Conservation (phyloP, 2,888 invertebrate genomes). For the Corythucha ciliata region DNA sequence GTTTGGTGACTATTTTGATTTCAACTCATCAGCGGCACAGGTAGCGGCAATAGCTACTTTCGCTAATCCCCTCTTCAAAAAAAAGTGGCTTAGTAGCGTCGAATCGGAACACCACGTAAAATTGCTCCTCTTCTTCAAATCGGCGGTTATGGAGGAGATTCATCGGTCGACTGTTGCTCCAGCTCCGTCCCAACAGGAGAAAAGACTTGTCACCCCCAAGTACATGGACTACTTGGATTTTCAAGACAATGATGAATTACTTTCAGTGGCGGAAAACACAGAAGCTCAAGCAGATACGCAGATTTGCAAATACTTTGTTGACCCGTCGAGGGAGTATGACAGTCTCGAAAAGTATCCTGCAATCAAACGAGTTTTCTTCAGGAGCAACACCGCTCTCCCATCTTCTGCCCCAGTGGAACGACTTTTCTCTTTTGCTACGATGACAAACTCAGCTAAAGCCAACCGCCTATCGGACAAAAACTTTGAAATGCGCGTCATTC, state of each 20-base stretch:
- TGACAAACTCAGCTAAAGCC: constrained; percentile 14
- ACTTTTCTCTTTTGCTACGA: constrained; percentile 15
- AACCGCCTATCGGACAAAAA: constrained; percentile 10
- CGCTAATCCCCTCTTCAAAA: not conserved
- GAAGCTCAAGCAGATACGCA: constrained; percentile 1
- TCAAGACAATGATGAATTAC: not conserved
- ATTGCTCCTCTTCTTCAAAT: not conserved
- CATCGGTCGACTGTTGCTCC: no score
- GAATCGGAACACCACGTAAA: not conserved
- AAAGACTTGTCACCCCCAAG: not conserved
- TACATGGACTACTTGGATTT: not conserved
- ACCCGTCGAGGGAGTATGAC: not conserved
- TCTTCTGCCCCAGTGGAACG: constrained; percentile 19
- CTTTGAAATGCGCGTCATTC: constrained; percentile 18
- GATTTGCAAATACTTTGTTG: constrained; percentile 5
- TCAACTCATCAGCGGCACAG: not conserved
- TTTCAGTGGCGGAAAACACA: not conserved
- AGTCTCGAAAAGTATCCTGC: constrained; percentile 10
- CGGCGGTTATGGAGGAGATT: not conserved
- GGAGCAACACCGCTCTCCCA: constrained; percentile 15
- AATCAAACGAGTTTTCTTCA: constrained; percentile 8
- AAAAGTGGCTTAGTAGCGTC: not conserved
- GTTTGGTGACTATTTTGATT: constrained; percentile 13
- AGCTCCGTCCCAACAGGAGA: no score
- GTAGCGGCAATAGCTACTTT: constrained; percentile 5